Base-by-base conservation (phyloP, 1,140 invertebrate genomes). In the Dreissena rostriformis region DNA sequence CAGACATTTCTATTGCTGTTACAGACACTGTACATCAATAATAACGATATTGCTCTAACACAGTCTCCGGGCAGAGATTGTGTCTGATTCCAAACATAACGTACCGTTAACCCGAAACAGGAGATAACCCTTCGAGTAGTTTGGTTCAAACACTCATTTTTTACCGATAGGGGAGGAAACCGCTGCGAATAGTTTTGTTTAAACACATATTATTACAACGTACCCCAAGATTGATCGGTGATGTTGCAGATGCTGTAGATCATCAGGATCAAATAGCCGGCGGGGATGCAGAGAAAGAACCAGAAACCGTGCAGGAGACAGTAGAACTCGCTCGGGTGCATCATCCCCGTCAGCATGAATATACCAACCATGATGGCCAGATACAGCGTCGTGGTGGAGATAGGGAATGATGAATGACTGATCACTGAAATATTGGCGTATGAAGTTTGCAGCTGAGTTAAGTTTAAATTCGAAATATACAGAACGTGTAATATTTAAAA, bases 281-380 rank as follows among this genome's bases (percentile, higher is more conserved):
- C 87, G 7, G 91, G 91, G 7, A 92, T 73, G 86, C 90, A 91
- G n/a, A 91, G 83, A 0, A 92, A 86, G 71, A 89, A 92, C 83
- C 87, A 89, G 14, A 91, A 17, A 11, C 90, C 90, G 61, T 90
- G 82, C 0, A 90, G n/a, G 0, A 92, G 87, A 73, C 86, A 89
- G 10, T 17, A 55, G 14, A 90, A 83, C 63, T 92, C 91, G 12
- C 73, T 95, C 57, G 17, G 22, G 94, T 98, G 98, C 22, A 98
- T 88, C 0, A 97, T 86, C 0, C 95, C 96, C 7, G 96, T 95
- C 24, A 96, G 90, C 0, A 96, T 90, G 71, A 97, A 94, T 65
- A 93, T 86, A 24, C 49, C 84, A 0, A 88, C 85, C 29, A 91
- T 61, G n/a, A 61, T 61, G 11, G 61, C 68, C 0, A 92, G 83